Evolutionary conservation across 64 coral and sea anemone species (phyloP), one percentile per base, ranked within the genome.

Genomic region (Trachythela sp.): DNA sequence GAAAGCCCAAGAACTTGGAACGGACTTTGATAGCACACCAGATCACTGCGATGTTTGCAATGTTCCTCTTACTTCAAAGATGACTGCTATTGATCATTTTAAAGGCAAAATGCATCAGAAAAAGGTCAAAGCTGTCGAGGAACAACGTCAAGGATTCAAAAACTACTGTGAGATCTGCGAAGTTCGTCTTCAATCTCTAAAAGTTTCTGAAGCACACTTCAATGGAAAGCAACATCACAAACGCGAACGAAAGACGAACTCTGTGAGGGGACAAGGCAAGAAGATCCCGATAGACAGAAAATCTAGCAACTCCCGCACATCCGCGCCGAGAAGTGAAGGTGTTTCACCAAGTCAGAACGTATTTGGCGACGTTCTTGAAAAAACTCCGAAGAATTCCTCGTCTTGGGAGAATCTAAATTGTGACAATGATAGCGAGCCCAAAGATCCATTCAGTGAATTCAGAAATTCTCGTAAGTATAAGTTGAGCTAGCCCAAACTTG

Each of bases 21-120:
- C 60, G 38, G 87, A 56, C 45, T 85, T 85, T 17, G 75, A 85
- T 34, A 92, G 35, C 29, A 36, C 87, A 76, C 87, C 90, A 38
- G 85, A 86, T 86, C 85, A 92, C 52, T 92, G 90, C 27, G 45
- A 42, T 18, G 87, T 92, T 17, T 92, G 90, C 70, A 87, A 92
- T 88, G 90, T 92, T 18, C 86, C 90, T 40, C 71, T 92, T 36
- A 92, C 90, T 3, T 92, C 90, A 2, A 76, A 92, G 56, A 92
- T 64, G 29, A 92, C 90, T 40, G 90, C 90, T 43, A 64, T 92
- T 30, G 90, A 92, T 31, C 90, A 92, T 40, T 92, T 92, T 43
- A 77, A 92, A 87, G 90, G 90, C 35, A 92, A 92, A 68, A 92
- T 41, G 34, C 90, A 92, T 24, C 86, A 84, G 45, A 92, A 92